Percentiles rank a stretch among this genome's conserved stretches.
Conservation (phyloP, 2,888 invertebrate genomes). For the Diaperis boleti region DNA sequence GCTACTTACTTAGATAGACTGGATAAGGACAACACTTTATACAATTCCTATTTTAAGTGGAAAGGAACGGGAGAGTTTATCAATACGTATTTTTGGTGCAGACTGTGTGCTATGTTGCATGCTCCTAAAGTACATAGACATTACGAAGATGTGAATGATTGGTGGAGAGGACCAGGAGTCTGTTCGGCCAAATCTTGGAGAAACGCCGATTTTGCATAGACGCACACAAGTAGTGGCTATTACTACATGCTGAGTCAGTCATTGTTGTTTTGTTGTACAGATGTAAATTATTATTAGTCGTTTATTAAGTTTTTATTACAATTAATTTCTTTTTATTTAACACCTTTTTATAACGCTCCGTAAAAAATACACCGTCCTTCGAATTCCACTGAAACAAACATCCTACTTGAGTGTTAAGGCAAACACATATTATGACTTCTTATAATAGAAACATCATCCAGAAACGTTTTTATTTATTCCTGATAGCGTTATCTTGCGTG, state of each 20-base stretch:
- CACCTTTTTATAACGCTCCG: background rate
- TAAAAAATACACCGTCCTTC: background rate
- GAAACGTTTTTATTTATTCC: too few relatives aligned
- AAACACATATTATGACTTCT: too few relatives aligned
- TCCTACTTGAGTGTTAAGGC: too few relatives aligned
- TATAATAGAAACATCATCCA: too few relatives aligned
- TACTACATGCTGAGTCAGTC: conserved; percentile 43
- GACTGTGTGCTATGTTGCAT: conserved; percentile 88
- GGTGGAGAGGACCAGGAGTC: conserved; percentile 89
- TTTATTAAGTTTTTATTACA: conserved; percentile 57
- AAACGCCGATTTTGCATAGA: conserved; percentile 57
- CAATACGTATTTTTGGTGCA: conserved; percentile 95
- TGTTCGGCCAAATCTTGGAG: conserved; percentile 83
- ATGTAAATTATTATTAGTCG: conserved; percentile 52
- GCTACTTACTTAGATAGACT: conserved; percentile 88
- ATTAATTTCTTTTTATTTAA: conserved; percentile 13
- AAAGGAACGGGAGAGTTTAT: conserved; percentile 96
- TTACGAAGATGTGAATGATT: conserved; percentile 88
- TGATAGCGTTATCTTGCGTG: too few relatives aligned
- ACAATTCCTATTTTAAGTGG: conserved; percentile 94
- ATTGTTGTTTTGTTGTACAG: conserved; percentile 53
- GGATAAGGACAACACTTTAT: conserved; percentile 88
- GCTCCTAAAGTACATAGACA: conserved; percentile 71
- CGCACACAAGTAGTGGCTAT: conserved; percentile 35
- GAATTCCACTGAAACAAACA: background rate